Base-by-base conservation (phyloP, 2,113 vertebrate genomes). In the Thamnaconus septentrionalis region DNA sequence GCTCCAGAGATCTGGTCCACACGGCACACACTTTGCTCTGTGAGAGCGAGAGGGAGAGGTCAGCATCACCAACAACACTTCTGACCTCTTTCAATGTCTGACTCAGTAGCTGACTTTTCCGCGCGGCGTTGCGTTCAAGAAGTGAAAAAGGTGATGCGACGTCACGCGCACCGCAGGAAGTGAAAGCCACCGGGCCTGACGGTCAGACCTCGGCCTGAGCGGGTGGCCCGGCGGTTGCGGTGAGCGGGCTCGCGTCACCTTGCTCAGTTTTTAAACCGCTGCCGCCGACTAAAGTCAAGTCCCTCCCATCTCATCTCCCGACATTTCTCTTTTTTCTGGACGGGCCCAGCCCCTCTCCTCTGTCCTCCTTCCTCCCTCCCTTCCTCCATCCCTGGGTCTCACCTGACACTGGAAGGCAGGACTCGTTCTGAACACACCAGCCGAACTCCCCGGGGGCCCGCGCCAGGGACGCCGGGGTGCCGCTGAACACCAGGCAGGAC, bases 361-460 rank as follows among this genome's bases (percentile, higher is more conserved):
- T 45, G 51, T 64, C 71, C 75, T 84, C 83, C 79, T 85, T 79
- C 71, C 87, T 79, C 83, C 81, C 80, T 84, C 73, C 83, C 79
- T 85, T 79, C 71, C 87, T 79, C 83, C 81, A 79, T 84, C 73
- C 70, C 61, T 82, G 72, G 55, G 69, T 74, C 91, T 93, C 90
- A 97, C 95, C 95, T 85, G 93, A 93, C 49, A 93, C 84, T 1
- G 94, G 94, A n/a, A 96, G 90, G 88, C 95, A 97, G 80, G 93
- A 93, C 71, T 94, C 94, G 1, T 95, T 96, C 89, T 97, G 95
- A 72, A 96, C 95, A 56, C 95, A 97, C 95, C 95, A 97, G 56
- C 95, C 95, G 50, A 96, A 92, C 73, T 94, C 80, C 56, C 93
- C 91, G 0, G 93, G 85, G 65, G 93, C 86, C 44, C 89, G 87